Base-by-base conservation (phyloP, 1,140 invertebrate genomes). In the Cydia strobilella region DNA sequence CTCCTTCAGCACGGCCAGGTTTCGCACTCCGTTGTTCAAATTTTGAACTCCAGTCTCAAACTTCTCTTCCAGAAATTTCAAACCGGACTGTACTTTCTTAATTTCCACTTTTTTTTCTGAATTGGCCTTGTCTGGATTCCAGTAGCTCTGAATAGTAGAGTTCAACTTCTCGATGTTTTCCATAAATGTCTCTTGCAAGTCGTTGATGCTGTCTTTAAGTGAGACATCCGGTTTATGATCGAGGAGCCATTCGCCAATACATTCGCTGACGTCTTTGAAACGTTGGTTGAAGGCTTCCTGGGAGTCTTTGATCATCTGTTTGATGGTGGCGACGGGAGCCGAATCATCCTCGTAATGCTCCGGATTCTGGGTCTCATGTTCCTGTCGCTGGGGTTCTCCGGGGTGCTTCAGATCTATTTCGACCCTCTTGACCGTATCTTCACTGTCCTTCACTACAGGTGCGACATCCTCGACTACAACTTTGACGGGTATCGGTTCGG, bases 361-460 rank as follows among this genome's bases (percentile, higher is more conserved):
- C 23, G 89, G 87, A 72, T 89, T 91, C 73, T 92, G 90, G 0
- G 87, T 89, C 66, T 92, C 90, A 74, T 92, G 90, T 62, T 90
- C 82, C 72, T 90, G 89, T 6, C 87, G 84, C 62, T 92, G 90
- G 2, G 89, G 90, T 23, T 75, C 79, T 13, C 90, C 90, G 4
- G 89, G 88, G 72, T 92, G 85, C 3, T 81, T 80, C n/a, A 92
- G 63, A 31, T 91, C 90, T 9, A 88, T 78, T 69, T 84, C 76
- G 0, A 84, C 74, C 45, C 88, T 83, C 59, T 87, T 84, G 1
- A 89, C 74, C 13, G 78, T 81, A 18, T 63, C 59, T 20, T 23
- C 27, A 45, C 82, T 79, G 15, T 72, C 77, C 59, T 84, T 85
- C 3, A 84, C 18, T 0, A 72, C 27, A 7, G 80, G 76, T 13